Base-by-base conservation (phyloP, 2,797 vertebrate genomes). In the Chromis chromis region DNA sequence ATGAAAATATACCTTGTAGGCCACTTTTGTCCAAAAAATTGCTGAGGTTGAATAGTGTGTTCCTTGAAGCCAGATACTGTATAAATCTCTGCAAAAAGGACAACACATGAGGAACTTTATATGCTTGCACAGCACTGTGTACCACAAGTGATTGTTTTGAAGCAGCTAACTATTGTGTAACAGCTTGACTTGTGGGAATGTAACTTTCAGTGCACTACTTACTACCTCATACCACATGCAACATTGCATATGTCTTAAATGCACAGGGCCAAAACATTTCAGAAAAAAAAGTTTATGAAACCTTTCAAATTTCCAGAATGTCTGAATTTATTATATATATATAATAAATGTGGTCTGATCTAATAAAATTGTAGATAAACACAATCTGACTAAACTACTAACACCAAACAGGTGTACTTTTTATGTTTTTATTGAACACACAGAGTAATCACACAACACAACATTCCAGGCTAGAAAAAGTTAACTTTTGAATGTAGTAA, bases 21-120 rank as follows among this genome's bases (percentile, higher is more conserved):
- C 97, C 97, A 92, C 97, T 98, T 95, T 98, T 98, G 93, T 96
- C 97, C 96, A 98, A 93, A 93, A 98, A 98, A 93, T 96, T 98
- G 95, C 96, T 97, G 91, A 98, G 93, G 92, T 98, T 98, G 95
- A 98, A 98, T 91, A 98, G 94, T 0, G 97, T 98, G 91, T 98
- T 98, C 91, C 97, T 96, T 90, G 97, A 98, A 85, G 97, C 97
- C 95, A 98, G 93, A 94, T 98, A 98, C 91, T 98, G 97, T 94
- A 98, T 97, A 93, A 98, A 98, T 87, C 97, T 96, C 97, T 98
- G 83, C 16, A 94, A 79, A 55, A 46, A 69, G 86, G 86, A 92
- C 46, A 60, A 42, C 40, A 16, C 7, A 31, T 62, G 19, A 74
- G 57, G 67, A 74, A 58, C 44, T 31, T 5, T n/a, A 1, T 59